These are phyloP conservation scores for Drosophila gaucha DNA, from an alignment of 2,888 invertebrate genomes.

Conservation along the genomic window DNA sequence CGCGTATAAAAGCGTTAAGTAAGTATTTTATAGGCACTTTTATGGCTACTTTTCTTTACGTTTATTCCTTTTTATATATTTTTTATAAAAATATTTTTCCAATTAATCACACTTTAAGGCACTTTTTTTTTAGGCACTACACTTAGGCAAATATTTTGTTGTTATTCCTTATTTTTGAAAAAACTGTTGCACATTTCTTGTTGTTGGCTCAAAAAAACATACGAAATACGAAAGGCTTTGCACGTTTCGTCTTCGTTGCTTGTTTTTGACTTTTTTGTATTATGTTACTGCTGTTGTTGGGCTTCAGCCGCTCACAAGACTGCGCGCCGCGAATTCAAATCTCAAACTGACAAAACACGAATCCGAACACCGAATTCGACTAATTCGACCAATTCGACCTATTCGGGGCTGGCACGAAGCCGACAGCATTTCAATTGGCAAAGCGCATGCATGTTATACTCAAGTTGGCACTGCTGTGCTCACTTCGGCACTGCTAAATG, in stretches of 20 bases:
- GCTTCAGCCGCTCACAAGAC: conserved; percentile 70
- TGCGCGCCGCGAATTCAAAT: conserved; percentile 78
- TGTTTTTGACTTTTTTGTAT: conserved; percentile 11
- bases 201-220: conserved; percentile 34
- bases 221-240: conserved; percentile 51
- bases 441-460: conserved; percentile 36
- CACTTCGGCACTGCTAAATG: conserved; percentile 21
- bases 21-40: conserved; percentile 40
- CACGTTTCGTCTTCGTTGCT: conserved; percentile 36
- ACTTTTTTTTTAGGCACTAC: conserved; percentile 24
- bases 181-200: conserved; percentile 55
- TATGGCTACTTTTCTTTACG: conserved; percentile 28
- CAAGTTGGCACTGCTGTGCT: conserved; percentile 43
- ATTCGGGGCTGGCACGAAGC: conserved; percentile 28
- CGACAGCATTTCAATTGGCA: conserved; percentile 15
- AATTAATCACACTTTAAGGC: conserved; percentile 35
- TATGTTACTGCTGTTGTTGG: conserved; percentile 2
- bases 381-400: conserved; percentile 46
- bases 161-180: conserved; percentile 35
- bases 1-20: conserved; percentile 24
- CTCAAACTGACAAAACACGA: conserved; percentile 56
- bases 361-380: conserved; percentile 45
- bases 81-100: conserved; percentile 18
- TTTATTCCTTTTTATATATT: conserved; percentile 12
- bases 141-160: conserved; percentile 24